Evolutionary conservation across 2,113 vertebrate species (phyloP).

Genomic region (Setophaga petechia): DNA sequence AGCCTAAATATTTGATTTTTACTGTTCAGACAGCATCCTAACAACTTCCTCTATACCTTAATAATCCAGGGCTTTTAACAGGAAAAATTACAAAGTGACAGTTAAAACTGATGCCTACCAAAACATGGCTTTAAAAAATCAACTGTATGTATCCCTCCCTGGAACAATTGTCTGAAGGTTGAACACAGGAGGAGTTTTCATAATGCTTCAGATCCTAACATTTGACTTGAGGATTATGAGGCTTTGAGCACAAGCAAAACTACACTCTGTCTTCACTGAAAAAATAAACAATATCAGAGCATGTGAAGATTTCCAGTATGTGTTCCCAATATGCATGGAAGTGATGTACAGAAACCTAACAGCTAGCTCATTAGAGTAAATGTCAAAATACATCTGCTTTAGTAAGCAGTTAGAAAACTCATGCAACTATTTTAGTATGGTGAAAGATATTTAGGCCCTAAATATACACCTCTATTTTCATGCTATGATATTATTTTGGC

Average conservation of each 20-base stretch:
- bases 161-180: background rate
- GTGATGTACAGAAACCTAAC: background rate
- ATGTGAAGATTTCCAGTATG: background rate
- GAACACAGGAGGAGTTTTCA: background rate
- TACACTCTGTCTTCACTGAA: background rate
- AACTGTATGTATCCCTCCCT: rapidly evolving
- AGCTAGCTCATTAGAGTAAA: background rate
- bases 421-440: background rate
- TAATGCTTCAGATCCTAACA: background rate
- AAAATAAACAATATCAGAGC: background rate
- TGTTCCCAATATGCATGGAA: background rate
- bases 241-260: background rate
- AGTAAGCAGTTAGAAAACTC: background rate
- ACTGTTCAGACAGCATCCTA: background rate
- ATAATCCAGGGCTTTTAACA: background rate
- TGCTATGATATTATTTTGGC: background rate
- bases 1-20: background rate
- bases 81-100: background rate
- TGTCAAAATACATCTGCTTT: background rate
- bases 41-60: background rate
- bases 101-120: background rate
- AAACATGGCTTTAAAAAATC: background rate
- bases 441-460: background rate
- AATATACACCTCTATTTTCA: background rate
- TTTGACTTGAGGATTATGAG: background rate